These are phyloP conservation scores for Sciaenops ocellatus DNA, from an alignment of 2,797 vertebrate species.

Conservation along the genomic window DNA sequence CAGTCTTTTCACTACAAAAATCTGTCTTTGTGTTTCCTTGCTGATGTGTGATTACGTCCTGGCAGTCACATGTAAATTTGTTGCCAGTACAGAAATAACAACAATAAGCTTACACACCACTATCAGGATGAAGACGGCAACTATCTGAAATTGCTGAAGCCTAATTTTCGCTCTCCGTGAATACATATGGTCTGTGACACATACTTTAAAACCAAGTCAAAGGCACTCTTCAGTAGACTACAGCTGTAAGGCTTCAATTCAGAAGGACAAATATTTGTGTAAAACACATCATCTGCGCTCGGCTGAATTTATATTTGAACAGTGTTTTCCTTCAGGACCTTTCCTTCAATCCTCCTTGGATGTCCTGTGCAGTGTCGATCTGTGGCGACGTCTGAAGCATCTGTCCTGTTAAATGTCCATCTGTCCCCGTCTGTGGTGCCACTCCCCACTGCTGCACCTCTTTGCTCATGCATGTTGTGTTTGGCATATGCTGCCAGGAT, in stretches of 20 bases:
- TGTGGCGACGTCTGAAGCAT: slow-evolving; percentile 59
- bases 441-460: slow-evolving; percentile 39
- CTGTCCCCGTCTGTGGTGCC: slow-evolving; percentile 60
- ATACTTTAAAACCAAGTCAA: background rate
- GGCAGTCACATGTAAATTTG: background rate
- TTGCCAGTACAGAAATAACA: background rate
- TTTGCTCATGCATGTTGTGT: slow-evolving; percentile 45
- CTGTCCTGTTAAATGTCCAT: slow-evolving; percentile 69
- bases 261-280: background rate
- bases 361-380: slow-evolving; percentile 26
- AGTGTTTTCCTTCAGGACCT: slow-evolving; percentile 4
- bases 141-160: background rate
- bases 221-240: background rate
- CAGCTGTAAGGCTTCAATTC: background rate
- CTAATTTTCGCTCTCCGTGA: background rate
- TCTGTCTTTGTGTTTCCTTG: background rate
- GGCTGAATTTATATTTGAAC: slow-evolving; percentile 6
- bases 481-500: slow-evolving; percentile 47
- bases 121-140: background rate
- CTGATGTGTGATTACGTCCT: background rate
- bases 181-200: background rate
- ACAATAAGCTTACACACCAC: background rate
- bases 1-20: background rate
- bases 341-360: slow-evolving; percentile 39
- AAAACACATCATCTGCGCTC: background rate